Evolutionary conservation across 2,888 invertebrate genomes (phyloP), one percentile per base, ranked within the genome.

Genomic region (Eubasilissa splendida): DNA sequence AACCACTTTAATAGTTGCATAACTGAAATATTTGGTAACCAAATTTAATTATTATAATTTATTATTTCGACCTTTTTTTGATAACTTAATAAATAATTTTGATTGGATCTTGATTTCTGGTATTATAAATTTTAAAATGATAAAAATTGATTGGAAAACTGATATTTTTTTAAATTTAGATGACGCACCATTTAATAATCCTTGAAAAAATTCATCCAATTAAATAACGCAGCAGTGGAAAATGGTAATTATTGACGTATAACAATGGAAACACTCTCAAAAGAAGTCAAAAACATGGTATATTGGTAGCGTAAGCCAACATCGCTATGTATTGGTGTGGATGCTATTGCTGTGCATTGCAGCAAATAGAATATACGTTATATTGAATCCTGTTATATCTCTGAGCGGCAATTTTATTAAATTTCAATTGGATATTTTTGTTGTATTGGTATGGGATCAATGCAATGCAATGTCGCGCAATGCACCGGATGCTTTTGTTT

Each of bases 271-370:
- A 82, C 66, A 56, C 66, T 78, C 76, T 81, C 83, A 83, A 83
- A 83, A 79, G 83, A 80, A 83, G 80, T 79, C 80, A 76, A 76
- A 78, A 82, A 78, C 76, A 79, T 81, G 50, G 76, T 75, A 81
- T 80, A 80, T 83, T 76, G 79, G 79, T 65, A 63, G 65, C 7
- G 2, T 42, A 68, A 56, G 14, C 76, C 70, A 76, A 63, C 3
- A 63, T 2, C 11, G 33, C 63, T 5, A 22, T 3, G 12, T 42
- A 7, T 42, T 42, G 42, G n/a, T 11, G 31, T 63, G 3, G 12
- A 63, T 33, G 31, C 63, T 33, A 63, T 12, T 11, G 33, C 63
- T 2, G 42, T 42, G 42, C 42, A 42, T 12, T 71, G 78, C 63
- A 60, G 68, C 75, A 80, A 42, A 68, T 68, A 75, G 79, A 76